phyloP scores from a whole-genome alignment of 2,888 invertebrate species.

The Parochlus steinenii region DNA sequence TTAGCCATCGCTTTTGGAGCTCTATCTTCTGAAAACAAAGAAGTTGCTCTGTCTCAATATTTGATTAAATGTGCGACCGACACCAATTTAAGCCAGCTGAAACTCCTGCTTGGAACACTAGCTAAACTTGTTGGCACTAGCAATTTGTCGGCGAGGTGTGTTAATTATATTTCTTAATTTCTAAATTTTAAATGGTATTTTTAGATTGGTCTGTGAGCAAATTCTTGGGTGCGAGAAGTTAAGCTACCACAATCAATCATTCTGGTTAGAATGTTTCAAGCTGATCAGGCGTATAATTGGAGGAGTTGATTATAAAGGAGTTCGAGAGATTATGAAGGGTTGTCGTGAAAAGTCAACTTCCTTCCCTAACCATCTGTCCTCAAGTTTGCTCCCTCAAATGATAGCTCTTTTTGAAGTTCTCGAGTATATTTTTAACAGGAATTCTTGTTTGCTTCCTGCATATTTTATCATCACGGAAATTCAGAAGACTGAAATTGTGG shows the following conservation, averaged over 20 bases:
- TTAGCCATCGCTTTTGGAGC: constrained; percentile 43
- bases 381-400: constrained; percentile 64
- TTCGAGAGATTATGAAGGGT: constrained; percentile 80
- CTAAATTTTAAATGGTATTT: constrained; percentile 6
- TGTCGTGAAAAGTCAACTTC: constrained; percentile 78
- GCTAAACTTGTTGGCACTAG: constrained; percentile 58
- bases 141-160: constrained; percentile 56
- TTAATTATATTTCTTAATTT: constrained; percentile 9
- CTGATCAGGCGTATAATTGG: constrained; percentile 72
- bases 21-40: constrained; percentile 53
- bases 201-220: constrained; percentile 70
- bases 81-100: constrained; percentile 57
- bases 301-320: constrained; percentile 90
- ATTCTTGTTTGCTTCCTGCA: constrained; percentile 80
- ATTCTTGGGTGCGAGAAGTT: constrained; percentile 70
- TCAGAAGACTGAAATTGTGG: constrained; percentile 41
- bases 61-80: constrained; percentile 53
- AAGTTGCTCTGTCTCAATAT: constrained; percentile 57
- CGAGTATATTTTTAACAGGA: constrained; percentile 79
- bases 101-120: constrained; percentile 55
- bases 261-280: constrained; percentile 80
- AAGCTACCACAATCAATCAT: constrained; percentile 61
- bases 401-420: constrained; percentile 68
- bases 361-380: constrained; percentile 61
- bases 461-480: constrained; percentile 93